Evolutionary conservation across 2,888 invertebrate species (phyloP).

Genomic region (Cryptus viduatorius): DNA sequence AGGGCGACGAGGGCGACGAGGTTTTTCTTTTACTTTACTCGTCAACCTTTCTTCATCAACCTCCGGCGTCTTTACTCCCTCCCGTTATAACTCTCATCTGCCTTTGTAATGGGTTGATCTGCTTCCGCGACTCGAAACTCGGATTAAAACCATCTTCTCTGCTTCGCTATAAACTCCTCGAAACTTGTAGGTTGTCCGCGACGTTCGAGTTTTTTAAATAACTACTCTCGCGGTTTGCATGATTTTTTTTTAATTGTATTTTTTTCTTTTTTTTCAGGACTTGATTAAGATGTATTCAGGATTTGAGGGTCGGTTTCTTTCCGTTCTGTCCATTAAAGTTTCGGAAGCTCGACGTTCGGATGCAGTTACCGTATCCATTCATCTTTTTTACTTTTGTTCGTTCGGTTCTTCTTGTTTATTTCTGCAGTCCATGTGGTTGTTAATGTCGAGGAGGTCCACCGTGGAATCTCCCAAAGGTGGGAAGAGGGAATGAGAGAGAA

Average conservation of each 20-base stretch:
- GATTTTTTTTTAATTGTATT: not conserved
- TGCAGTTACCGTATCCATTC: not conserved
- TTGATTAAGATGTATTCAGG: not conserved
- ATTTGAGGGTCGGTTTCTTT: not conserved
- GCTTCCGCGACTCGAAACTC: constrained; percentile 14
- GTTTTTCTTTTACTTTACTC: constrained; percentile 27
- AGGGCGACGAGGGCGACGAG: constrained; percentile 12
- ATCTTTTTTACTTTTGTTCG: not conserved
- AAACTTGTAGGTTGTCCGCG: not conserved
- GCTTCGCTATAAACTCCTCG: not conserved
- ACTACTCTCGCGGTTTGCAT: not conserved
- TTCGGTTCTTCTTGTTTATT: constrained; percentile 20
- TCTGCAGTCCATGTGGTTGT: constrained; percentile 20
- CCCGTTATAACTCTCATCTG: constrained; percentile 35
- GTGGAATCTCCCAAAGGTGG: constrained; percentile 18
- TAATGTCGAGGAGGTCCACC: constrained; percentile 42
- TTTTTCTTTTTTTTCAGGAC: not conserved
- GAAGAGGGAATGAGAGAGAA: not conserved
- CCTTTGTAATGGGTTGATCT: constrained; percentile 52
- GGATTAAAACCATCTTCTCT: not conserved
- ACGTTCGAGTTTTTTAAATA: not conserved
- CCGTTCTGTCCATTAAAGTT: not conserved
- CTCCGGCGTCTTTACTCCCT: not conserved
- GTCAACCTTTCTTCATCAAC: constrained; percentile 52
- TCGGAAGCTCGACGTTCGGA: not conserved